phyloP scores from a whole-genome alignment of 2,113 vertebrate genomes.

The Mesocricetus auratus region DNA sequence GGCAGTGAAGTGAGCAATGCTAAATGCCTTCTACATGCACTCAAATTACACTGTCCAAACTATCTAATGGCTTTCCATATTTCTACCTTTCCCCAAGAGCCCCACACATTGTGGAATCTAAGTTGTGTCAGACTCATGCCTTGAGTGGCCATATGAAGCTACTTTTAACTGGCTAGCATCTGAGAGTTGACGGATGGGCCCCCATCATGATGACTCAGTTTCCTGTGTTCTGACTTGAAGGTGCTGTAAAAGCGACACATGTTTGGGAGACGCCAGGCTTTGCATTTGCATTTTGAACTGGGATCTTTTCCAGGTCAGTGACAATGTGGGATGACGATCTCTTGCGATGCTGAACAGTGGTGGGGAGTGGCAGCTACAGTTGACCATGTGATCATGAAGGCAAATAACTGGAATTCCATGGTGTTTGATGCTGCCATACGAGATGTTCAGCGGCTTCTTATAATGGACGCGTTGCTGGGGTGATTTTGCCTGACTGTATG shows the following conservation, averaged over 20 bases:
- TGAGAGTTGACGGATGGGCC: background rate
- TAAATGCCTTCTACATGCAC: background rate
- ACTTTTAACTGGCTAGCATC: background rate
- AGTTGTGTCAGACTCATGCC: background rate
- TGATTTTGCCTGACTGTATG: background rate
- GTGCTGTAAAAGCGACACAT: no score
- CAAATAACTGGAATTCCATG: background rate
- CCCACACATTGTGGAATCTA: background rate
- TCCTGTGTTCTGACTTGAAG: background rate
- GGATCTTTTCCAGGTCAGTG: background rate
- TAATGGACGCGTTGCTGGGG: background rate
- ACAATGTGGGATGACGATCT: background rate
- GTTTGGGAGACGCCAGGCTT: background rate
- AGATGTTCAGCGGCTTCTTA: background rate
- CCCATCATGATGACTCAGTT: background rate
- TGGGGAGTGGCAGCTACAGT: background rate
- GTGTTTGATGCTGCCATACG: background rate
- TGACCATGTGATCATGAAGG: background rate
- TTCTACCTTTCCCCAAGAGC: background rate
- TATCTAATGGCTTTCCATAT: background rate
- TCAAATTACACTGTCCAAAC: background rate
- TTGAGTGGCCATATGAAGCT: background rate
- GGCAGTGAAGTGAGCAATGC: background rate
- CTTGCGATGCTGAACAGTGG: no score
- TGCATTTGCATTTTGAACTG: background rate